Base-by-base conservation (phyloP, 1,140 invertebrate species). In the Parasteatoda tepidariorum region DNA sequence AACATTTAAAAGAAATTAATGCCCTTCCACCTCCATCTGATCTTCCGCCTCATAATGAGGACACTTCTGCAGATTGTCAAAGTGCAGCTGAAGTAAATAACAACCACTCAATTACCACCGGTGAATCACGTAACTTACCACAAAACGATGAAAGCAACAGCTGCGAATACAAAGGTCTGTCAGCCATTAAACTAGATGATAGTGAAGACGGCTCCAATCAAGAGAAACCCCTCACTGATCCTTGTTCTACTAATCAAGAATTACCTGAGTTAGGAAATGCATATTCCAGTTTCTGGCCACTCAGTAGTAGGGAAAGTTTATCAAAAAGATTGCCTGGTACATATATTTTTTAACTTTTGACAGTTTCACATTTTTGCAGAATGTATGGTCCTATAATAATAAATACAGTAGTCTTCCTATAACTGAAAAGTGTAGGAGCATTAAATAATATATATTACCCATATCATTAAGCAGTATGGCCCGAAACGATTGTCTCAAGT, bases 301-400 rank as follows among this genome's bases (percentile, higher is more conserved):
- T 91, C 2, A 91, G 91, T 86, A 86, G 90, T 15, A 91, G 90
- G 86, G 90, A 91, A 75, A 92, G 91, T 87, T 87, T 93, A 41
- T 91, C 92, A 6, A 89, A 90, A 15, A 88, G 91, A 85, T 87
- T 94, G 85, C 92, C 91, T 87, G 90, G 92, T 92, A 88, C 34
- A 38, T 22, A 6, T 26, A 24, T 55, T 24, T 67, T 38, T 31
- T 38, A n/a, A n/a, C n/a, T n/a, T n/a, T n/a, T n/a, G n/a, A n/a
- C n/a, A n/a, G n/a, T n/a, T n/a, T n/a, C n/a, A n/a, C n/a, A n/a
- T n/a, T n/a, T n/a, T n/a, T n/a, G n/a, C n/a, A n/a, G n/a, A n/a
- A n/a, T n/a, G n/a, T n/a, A n/a, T n/a, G n/a, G n/a, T n/a, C n/a
- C n/a, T n/a, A n/a, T n/a, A n/a, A n/a, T n/a, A n/a, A n/a, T n/a